A percentile compares a stretch with the other conserved stretches of the same genome.
Evolutionary conservation across 2,888 invertebrate species (phyloP).

Genomic region (Ophonus ardosiacus): DNA sequence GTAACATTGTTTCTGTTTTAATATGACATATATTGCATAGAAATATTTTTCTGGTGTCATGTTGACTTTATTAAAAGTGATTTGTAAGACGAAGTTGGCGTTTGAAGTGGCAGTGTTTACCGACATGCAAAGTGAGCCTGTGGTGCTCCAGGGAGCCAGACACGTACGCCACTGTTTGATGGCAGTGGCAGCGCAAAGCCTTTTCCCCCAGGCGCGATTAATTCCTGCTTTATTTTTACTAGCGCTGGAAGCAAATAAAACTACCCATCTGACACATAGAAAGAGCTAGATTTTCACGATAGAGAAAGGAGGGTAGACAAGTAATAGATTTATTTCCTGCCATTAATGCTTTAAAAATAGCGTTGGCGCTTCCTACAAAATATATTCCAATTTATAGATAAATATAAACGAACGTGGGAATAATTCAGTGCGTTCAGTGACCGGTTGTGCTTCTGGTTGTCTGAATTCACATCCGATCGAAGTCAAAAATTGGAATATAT

Average conservation of each 20-base stretch:
- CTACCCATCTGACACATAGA: background rate
- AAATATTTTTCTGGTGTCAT: background rate
- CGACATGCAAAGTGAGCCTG: constrained; percentile 13
- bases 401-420: background rate
- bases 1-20: too few species aligned
- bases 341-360: background rate
- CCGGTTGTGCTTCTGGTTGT: too few species aligned
- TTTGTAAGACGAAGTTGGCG: background rate
- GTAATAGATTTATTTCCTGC: background rate
- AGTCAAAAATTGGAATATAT: too few species aligned
- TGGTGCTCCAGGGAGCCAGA: background rate
- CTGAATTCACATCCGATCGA: too few species aligned
- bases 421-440: too few species aligned
- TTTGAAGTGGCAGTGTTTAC: background rate
- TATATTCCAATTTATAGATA: background rate
- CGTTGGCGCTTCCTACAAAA: background rate
- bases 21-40: too few species aligned
- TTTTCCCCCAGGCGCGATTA: constrained; percentile 2
- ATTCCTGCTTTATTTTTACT: constrained; percentile 18
- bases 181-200: background rate
- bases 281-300: background rate
- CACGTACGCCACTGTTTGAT: constrained; percentile 7
- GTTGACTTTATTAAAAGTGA: background rate
- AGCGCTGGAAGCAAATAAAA: background rate
- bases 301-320: background rate